Percentiles rank a stretch among this genome's conserved stretches.
Conservation (phyloP, 35 echinoderm and acorn worm species). For the Apostichopus californicus region DNA sequence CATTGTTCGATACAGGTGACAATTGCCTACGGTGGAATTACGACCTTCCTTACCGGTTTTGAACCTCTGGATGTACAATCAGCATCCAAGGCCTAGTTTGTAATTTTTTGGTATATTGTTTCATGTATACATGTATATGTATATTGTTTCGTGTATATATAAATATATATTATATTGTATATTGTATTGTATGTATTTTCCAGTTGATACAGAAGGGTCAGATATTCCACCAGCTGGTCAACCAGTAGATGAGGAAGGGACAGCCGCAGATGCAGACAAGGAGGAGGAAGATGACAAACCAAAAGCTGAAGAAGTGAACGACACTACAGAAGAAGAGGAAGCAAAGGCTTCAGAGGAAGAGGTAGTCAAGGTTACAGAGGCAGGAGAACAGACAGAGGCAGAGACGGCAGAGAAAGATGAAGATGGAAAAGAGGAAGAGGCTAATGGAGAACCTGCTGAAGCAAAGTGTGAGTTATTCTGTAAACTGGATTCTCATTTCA, state of each 20-base stretch:
- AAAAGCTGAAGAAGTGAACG: conserved; percentile 22
- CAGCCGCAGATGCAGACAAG: conserved; percentile 29
- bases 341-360: background rate
- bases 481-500: no score
- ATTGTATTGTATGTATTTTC: no score
- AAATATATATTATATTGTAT: no score
- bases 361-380: background rate
- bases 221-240: conserved; percentile 31
- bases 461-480: background rate
- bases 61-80: no score
- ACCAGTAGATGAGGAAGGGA: conserved; percentile 33
- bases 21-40: no score
- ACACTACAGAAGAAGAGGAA: background rate
- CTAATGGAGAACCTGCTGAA: background rate
- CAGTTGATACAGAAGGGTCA: background rate
- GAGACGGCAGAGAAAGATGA: conserved; percentile 1
- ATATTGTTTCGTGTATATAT: no score
- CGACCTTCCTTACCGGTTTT: no score
- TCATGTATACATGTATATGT: no score
- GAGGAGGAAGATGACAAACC: conserved; percentile 34
- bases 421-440: background rate
- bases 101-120: no score
- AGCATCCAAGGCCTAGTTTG: no score
- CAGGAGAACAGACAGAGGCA: background rate
- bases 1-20: no score